phyloP scores from a whole-genome alignment of 2,888 invertebrate species.

The Leucophora obtusa region DNA sequence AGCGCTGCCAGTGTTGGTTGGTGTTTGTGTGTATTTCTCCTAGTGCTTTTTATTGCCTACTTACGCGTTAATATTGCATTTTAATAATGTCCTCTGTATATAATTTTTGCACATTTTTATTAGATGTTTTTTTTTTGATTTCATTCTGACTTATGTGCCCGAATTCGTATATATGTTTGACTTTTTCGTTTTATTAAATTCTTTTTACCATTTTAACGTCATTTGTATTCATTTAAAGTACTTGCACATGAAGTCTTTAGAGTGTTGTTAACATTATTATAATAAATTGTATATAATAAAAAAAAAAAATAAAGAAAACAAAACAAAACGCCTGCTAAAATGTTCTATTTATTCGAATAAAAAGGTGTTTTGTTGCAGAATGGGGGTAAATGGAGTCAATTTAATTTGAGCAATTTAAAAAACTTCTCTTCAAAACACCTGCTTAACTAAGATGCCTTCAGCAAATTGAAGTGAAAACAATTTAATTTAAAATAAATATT shows the following conservation, averaged over 20 bases:
- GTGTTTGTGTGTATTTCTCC: neutral
- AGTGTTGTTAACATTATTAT: conserved; percentile 46
- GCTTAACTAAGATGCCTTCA: too few species aligned
- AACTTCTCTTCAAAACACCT: too few species aligned
- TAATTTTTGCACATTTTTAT: conserved; percentile 63
- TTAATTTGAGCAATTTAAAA: neutral
- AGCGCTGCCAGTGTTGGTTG: conserved; percentile 7
- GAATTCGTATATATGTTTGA: neutral
- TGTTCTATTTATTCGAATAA: neutral
- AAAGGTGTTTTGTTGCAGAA: neutral
- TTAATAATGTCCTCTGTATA: conserved; percentile 62
- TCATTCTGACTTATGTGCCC: neutral
- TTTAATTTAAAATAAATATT: too few species aligned
- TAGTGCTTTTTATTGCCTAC: conserved; percentile 58
- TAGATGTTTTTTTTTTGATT: conserved; percentile 36
- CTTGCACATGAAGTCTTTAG: conserved; percentile 45
- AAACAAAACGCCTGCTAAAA: neutral
- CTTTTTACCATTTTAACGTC: conserved; percentile 49
- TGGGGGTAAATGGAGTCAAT: neutral
- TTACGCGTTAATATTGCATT: conserved; percentile 64
- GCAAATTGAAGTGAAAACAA: too few species aligned
- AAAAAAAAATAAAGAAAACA: neutral
- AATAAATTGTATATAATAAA: neutral
- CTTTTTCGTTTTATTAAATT: neutral
- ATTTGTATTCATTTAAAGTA: conserved; percentile 45